Evolutionary conservation across 92 coral and sea anemone genomes (phyloP).

Genomic region (Epizoanthus stellaris): DNA sequence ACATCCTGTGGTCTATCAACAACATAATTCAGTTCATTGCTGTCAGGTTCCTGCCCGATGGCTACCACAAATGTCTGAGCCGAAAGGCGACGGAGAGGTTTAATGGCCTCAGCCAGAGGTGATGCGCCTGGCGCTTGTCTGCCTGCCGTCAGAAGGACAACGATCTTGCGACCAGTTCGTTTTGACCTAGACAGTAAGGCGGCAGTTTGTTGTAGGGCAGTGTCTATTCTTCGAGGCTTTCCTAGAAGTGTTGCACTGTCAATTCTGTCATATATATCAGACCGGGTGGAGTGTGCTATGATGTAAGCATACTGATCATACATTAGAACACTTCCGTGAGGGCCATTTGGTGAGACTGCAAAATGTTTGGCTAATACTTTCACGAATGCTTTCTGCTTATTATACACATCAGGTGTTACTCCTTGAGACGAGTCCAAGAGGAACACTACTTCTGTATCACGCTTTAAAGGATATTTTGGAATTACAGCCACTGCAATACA

Average conservation of each 20-base stretch:
- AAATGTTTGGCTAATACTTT: slow-evolving; percentile 61
- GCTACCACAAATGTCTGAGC: slow-evolving; percentile 66
- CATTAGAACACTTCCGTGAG: slow-evolving; percentile 79
- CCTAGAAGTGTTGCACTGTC: slow-evolving; percentile 65
- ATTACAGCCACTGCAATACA: slow-evolving; percentile 8
- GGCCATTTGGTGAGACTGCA: slow-evolving; percentile 74
- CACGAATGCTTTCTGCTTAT: slow-evolving; percentile 73
- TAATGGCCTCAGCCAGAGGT: slow-evolving; percentile 60
- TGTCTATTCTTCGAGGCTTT: slow-evolving; percentile 71
- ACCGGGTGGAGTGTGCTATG: slow-evolving; percentile 54
- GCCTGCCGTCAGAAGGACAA: slow-evolving; percentile 71
- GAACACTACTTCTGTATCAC: slow-evolving; percentile 78
- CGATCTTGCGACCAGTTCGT: slow-evolving; percentile 57
- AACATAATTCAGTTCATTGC: slow-evolving; percentile 55
- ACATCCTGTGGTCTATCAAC: slow-evolving; percentile 64
- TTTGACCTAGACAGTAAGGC: slow-evolving; percentile 58
- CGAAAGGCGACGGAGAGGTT: slow-evolving; percentile 71
- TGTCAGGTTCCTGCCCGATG: slow-evolving; percentile 66
- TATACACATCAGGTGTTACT: slow-evolving; percentile 67
- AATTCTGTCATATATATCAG: slow-evolving; percentile 58
- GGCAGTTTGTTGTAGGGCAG: slow-evolving; percentile 66
- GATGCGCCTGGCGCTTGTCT: slow-evolving; percentile 64
- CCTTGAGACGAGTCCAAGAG: slow-evolving; percentile 82
- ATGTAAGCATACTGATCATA: slow-evolving; percentile 72
- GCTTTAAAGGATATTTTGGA: slow-evolving; percentile 38